These are phyloP conservation scores for Probosciger aterrimus DNA, from an alignment of 2,113 vertebrate genomes.

Conservation along the genomic window DNA sequence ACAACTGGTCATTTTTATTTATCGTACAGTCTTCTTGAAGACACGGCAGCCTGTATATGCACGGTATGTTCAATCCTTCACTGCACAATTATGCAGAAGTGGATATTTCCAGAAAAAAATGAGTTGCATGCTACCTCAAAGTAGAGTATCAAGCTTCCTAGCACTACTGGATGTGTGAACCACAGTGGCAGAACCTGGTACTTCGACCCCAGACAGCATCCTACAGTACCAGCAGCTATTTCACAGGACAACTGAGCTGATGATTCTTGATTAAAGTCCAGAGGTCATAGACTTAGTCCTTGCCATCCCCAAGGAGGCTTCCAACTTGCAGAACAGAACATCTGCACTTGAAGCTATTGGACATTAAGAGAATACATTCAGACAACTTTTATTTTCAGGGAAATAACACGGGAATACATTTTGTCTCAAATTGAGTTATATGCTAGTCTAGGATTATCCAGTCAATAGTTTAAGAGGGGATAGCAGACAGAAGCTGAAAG, in stretches of 20 bases:
- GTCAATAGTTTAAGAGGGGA: background rate
- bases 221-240: background rate
- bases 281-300: background rate
- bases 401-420: background rate
- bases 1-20: background rate
- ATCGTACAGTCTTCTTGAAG: background rate
- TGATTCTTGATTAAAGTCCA: background rate
- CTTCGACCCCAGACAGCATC: background rate
- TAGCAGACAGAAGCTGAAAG: background rate
- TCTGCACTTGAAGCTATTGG: background rate
- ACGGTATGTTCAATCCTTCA: rapidly evolving
- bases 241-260: background rate
- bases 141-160: background rate
- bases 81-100: background rate
- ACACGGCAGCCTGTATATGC: rapidly evolving
- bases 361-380: background rate
- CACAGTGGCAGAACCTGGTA: background rate
- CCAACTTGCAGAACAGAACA: background rate
- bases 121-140: background rate
- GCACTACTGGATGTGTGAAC: background rate
- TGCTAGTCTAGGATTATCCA: background rate
- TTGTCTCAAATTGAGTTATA: background rate
- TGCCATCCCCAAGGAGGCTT: background rate
- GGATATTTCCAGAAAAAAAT: background rate
- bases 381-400: background rate